Base-by-base conservation (phyloP, 2,888 invertebrate species). In the Chrysolina americana region DNA sequence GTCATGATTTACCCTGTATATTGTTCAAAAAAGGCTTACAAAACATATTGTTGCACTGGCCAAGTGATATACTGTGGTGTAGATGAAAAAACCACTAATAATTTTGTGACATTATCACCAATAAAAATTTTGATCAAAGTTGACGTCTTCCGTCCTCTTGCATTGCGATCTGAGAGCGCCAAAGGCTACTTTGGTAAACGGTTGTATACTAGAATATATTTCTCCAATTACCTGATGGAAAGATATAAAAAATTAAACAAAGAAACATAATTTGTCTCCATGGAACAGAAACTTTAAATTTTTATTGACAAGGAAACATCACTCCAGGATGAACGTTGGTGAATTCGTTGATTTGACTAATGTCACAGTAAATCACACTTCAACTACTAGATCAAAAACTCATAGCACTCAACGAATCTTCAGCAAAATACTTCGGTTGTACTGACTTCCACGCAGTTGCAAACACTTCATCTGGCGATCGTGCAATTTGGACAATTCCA, bases 341-440 rank as follows among this genome's bases (percentile, higher is more conserved):
- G n/a, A 59, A 56, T 59, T 47, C 2, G n/a, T 8, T 1, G 9
- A 59, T 28, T 17, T 15, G 36, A 59, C 59, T 28, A 19, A 28
- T 28, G 13, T 53, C 13, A 53, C 53, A 53, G 21, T 36, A 15
- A 47, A 21, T 21, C 47, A 70, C 23, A 48, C 28, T 56, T 56
- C 65, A 69, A 41, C 21, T n/a, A 65, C 17, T 15, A 41, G 69
- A 13, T 70, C 70, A 68, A 53, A 68, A 68, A 53, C 53, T 68
- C 2, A 48, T 19, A 41, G 68, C 23, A 36, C 36, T 41, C 66
- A 83, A 77, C 4, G 83, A 82, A 21, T 86, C 83, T 6, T 87
- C 86, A 11, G 83, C 82, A 77, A 87, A 87, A 59, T 85, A 81
- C 75, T 85, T 85, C 2, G 87, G 87, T 77, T 87, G 86, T 0